Percentiles rank a stretch among this genome's conserved stretches.
phyloP scores from a whole-genome alignment of 37 sponge, comb jelly and placozoan species.

The Crambe crambe region DNA sequence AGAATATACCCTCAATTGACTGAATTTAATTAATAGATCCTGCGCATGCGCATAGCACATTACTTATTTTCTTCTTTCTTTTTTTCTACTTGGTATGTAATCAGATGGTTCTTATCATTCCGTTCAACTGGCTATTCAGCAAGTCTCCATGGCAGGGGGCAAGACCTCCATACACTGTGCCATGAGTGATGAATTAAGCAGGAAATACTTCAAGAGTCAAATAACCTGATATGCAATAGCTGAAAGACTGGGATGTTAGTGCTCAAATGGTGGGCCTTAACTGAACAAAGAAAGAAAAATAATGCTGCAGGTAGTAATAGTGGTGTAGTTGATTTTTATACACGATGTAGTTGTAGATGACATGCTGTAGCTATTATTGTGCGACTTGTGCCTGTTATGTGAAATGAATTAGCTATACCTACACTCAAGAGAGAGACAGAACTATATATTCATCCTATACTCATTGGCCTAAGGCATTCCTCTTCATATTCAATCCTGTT shows the following conservation, averaged over 20 bases:
- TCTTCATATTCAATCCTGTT: background rate
- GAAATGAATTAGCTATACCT: too few species aligned
- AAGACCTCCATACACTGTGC: conserved; percentile 80
- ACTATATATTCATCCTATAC: too few species aligned
- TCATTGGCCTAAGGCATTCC: background rate
- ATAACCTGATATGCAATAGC: conserved; percentile 36
- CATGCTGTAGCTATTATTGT: too few species aligned
- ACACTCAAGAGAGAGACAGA: too few species aligned
- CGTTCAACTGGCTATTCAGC: conserved; percentile 18
- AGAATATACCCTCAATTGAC: too few species aligned
- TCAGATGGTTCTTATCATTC: background rate
- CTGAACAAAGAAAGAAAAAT: background rate
- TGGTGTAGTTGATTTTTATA: too few species aligned
- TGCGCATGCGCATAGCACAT: too few species aligned
- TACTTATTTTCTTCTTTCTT: too few species aligned
- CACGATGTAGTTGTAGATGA: too few species aligned
- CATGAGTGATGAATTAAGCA: conserved; percentile 31
- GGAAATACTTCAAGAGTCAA: conserved; percentile 51
- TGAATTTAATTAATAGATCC: too few species aligned
- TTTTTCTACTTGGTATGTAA: too few species aligned
- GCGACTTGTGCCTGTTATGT: too few species aligned
- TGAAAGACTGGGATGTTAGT: conserved; percentile 15
- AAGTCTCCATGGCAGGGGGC: conserved; percentile 75
- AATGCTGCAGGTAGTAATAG: background rate
- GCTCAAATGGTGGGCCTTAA: background rate